Evolutionary conservation across 2,113 vertebrate genomes (phyloP).

Genomic region (Pangasianodon hypophthalmus): DNA sequence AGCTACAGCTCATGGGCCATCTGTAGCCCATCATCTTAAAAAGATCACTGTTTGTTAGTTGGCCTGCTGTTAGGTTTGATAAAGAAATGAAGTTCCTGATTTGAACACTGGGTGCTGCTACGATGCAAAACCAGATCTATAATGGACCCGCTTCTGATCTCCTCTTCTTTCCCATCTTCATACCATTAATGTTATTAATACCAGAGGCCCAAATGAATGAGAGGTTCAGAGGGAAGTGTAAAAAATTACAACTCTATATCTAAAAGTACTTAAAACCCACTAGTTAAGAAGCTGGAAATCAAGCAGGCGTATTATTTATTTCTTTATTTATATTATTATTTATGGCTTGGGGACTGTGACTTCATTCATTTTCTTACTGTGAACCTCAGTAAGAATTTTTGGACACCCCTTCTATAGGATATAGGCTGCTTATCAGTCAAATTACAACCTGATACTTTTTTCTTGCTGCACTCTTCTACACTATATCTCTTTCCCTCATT

Average conservation of each 20-base stretch:
- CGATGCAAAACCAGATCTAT: not conserved
- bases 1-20: not conserved
- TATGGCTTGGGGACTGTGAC: no score
- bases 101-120: not conserved
- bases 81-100: not conserved
- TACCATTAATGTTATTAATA: not conserved
- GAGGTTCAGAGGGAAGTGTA: no score
- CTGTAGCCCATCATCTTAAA: not conserved
- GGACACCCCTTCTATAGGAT: not conserved
- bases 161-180: not conserved
- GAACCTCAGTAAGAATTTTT: not conserved
- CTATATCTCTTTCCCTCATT: no score
- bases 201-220: not conserved
- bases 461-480: not conserved
- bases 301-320: not conserved
- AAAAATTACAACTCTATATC: not conserved
- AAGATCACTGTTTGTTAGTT: not conserved
- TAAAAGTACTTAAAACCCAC: not conserved
- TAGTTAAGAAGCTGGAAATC: not conserved
- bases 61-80: not conserved
- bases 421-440: not conserved
- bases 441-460: not conserved
- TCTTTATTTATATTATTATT: not conserved
- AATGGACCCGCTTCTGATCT: not conserved
- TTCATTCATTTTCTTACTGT: no score